Evolutionary conservation across 2,888 invertebrate species (phyloP).

Genomic region (Papilio demoleus): DNA sequence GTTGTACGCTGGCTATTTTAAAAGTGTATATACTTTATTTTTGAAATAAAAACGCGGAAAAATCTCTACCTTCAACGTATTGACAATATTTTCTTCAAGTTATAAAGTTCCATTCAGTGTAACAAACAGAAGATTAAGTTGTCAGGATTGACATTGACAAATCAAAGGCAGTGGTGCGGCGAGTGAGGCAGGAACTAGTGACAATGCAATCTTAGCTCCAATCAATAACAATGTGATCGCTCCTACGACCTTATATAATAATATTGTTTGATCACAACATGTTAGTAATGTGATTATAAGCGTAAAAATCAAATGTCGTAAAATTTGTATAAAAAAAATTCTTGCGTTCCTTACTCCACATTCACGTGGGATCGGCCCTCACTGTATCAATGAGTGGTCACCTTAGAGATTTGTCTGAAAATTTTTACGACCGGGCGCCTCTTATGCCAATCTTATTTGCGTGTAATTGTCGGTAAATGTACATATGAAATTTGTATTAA

Average conservation of each 20-base stretch:
- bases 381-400: no score
- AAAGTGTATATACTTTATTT: no score
- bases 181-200: constrained; percentile 3
- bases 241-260: not conserved
- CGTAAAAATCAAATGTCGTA: not conserved
- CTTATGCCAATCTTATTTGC: no score
- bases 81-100: not conserved
- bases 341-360: no score
- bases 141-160: not conserved
- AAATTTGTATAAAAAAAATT: not conserved
- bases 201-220: not conserved
- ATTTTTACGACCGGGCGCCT: no score
- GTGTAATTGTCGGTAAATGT: no score
- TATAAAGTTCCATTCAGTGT: no score
- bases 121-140: not conserved
- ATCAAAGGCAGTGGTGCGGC: not conserved
- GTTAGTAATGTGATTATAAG: not conserved
- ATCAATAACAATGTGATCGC: not conserved
- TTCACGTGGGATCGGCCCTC: no score
- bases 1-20: no score
- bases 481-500: no score
- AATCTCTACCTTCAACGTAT: not conserved
- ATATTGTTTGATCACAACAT: not conserved
- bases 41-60: no score
- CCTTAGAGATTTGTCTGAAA: no score